Evolutionary conservation across 2,113 vertebrate species (phyloP), one percentile per base, ranked within the genome.

Genomic region (Cathartes aura): DNA sequence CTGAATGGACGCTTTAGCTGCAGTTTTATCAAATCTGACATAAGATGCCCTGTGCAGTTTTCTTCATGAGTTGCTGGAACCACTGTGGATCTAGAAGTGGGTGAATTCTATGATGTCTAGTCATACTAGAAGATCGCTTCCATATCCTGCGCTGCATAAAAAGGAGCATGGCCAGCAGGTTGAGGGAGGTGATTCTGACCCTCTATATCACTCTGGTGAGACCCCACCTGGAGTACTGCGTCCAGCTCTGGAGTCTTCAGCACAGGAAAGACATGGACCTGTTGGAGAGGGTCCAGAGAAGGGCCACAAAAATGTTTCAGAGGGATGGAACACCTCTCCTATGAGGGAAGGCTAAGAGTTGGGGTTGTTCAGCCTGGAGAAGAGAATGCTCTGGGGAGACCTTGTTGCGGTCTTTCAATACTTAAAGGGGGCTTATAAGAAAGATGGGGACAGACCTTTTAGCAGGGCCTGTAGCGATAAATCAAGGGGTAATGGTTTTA

Each of bases 1-100:
- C 70, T 87, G 59, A 89, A 94, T 45, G 14, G 50, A 55, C 79
- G 40, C 6, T 87, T 93, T 81, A 91, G 68, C 29, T 62, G 52
- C 89, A 74, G 9, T 88, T 93, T 82, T 82, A 79, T 78, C 52
- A 82, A 93, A 74, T 88, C 74, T 87, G 70, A 79, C 19, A 53
- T 66, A 87, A 59, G 38, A 81, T 1, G 60, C 32, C 47, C 60
- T 73, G 11, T 75, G 73, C n/a, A 62, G 30, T 62, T 89, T 73
- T 73, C 34, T 92, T 90, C 67, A 2, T 60, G 63, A 47, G 34
- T 64, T 94, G 21, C 40, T 67, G 40, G 20, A 88, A 30, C 34
- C 32, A 36, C 38, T 56, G 48, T 8, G 6, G 20, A 52, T 71
- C 23, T 89, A 81, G n/a, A n/a, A 89, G 34, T 70, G 36, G 23